Evolutionary conservation across 2,888 invertebrate genomes (phyloP).

Genomic region (Eupithecia insigniata): DNA sequence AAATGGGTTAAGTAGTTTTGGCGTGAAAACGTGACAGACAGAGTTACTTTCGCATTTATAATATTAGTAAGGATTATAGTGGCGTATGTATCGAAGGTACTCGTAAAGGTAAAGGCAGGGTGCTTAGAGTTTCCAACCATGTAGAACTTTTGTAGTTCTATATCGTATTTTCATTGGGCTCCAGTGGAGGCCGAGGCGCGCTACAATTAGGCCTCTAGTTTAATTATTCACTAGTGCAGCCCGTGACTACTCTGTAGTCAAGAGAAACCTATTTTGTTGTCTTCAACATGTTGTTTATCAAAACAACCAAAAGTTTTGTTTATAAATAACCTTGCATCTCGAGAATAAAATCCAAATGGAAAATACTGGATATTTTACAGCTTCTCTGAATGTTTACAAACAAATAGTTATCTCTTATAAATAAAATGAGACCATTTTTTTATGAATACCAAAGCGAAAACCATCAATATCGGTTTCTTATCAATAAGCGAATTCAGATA

Average conservation of each 20-base stretch:
- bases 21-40: too few relatives aligned
- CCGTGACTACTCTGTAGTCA: neutral
- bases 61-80: too few relatives aligned
- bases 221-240: slow-evolving; percentile 1
- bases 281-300: neutral
- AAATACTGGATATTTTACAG: too few relatives aligned
- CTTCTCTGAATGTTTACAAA: too few relatives aligned
- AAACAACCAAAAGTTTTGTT: neutral
- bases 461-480: too few relatives aligned
- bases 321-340: too few relatives aligned
- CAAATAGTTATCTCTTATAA: neutral
- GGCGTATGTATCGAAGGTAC: neutral
- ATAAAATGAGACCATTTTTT: neutral
- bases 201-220: slow-evolving; percentile 11
- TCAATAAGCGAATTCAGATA: too few relatives aligned
- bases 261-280: neutral
- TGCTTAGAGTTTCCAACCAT: slow-evolving; percentile 24
- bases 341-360: too few relatives aligned
- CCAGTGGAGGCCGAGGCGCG: neutral
- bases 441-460: too few relatives aligned
- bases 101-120: slow-evolving; percentile 7
- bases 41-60: too few relatives aligned
- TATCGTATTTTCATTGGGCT: slow-evolving; percentile 29
- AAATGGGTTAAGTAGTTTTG: too few relatives aligned
- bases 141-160: slow-evolving; percentile 33